Conservation (phyloP, 2,113 vertebrate species). For the Stigmatopora argus region DNA sequence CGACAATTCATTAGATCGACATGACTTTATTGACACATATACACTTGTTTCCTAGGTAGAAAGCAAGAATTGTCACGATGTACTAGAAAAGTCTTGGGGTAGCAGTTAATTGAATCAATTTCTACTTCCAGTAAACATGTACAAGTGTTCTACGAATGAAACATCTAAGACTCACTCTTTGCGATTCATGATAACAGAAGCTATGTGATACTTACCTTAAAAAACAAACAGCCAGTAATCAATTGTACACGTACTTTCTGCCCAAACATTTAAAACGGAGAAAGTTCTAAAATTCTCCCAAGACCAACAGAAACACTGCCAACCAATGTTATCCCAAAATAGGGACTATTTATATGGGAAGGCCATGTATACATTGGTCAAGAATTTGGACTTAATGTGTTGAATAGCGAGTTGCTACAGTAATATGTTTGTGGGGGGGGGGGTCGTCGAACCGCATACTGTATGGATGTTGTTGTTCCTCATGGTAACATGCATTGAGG, state of each 20-base stretch:
- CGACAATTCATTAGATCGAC: slow-evolving; percentile 24
- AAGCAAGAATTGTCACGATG: slow-evolving; percentile 45
- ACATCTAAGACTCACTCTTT: slow-evolving; percentile 19
- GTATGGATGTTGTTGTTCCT: slow-evolving; percentile 38
- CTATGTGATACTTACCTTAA: slow-evolving; percentile 74
- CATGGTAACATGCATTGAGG: slow-evolving; percentile 68
- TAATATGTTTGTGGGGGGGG: neutral
- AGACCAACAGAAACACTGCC: slow-evolving; percentile 16
- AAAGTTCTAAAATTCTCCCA: slow-evolving; percentile 3
- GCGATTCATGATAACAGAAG: slow-evolving; percentile 44
- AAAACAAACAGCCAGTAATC: slow-evolving; percentile 31
- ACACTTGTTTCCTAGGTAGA: slow-evolving; percentile 49
- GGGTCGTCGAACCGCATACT: slow-evolving; percentile 49
- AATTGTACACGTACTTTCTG: slow-evolving; percentile 17
- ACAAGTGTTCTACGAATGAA: slow-evolving; percentile 5
- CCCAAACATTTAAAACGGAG: slow-evolving; percentile 16
- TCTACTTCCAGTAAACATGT: slow-evolving; percentile 13
- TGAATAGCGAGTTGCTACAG: neutral
- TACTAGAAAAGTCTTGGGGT: slow-evolving; percentile 20
- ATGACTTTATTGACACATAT: slow-evolving; percentile 72
- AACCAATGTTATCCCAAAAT: slow-evolving; percentile 21
- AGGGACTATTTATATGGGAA: slow-evolving; percentile 30
- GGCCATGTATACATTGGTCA: slow-evolving; percentile 41
- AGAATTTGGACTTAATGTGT: slow-evolving; percentile 32
- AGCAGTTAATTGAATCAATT: neutral